Evolutionary conservation across 1,140 invertebrate species (phyloP).

Genomic region (Ylistrum balloti): DNA sequence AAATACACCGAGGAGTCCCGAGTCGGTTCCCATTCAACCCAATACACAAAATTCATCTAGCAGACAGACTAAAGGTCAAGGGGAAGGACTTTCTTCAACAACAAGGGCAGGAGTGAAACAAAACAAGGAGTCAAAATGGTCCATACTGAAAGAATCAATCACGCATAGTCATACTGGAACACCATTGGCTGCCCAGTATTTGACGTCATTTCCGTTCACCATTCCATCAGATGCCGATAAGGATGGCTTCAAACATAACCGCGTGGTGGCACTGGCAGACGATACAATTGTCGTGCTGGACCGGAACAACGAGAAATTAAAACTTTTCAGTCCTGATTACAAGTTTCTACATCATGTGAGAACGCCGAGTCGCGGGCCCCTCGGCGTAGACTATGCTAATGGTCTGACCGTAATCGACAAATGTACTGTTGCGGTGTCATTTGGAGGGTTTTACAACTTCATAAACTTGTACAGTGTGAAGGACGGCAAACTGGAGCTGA

Average conservation of each 20-base stretch:
- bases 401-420: neutral
- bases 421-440: neutral
- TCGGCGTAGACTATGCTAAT: neutral
- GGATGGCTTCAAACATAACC: neutral
- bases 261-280: neutral
- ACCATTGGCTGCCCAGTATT: neutral
- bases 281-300: neutral
- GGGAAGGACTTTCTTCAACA: neutral
- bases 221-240: neutral
- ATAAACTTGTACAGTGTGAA: neutral
- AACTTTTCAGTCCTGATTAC: neutral
- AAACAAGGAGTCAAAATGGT: constrained; percentile 16
- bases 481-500: neutral
- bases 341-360: neutral
- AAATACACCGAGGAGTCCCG: neutral
- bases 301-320: neutral
- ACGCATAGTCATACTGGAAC: neutral
- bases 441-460: neutral
- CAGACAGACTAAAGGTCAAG: neutral
- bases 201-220: neutral
- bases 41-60: neutral
- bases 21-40: neutral
- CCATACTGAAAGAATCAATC: neutral
- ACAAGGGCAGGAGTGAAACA: neutral
- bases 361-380: neutral